Percentiles rank a stretch among this genome's conserved stretches.
Evolutionary conservation across 2,888 invertebrate species (phyloP).

Genomic region (Phytoseiulus persimilis): DNA sequence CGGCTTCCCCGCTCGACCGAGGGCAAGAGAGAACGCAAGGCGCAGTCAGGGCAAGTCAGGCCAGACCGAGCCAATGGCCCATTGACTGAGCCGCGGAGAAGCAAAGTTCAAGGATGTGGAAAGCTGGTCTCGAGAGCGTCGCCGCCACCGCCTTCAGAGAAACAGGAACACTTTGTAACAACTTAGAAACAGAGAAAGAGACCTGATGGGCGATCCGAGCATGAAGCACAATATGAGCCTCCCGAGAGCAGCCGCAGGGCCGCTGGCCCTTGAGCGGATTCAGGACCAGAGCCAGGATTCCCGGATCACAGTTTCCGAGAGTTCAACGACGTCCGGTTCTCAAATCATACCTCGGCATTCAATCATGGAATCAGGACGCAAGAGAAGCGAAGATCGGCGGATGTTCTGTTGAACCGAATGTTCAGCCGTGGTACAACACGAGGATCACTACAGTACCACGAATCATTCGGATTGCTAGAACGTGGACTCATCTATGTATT

Average conservation of each 20-base stretch:
- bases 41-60: background rate
- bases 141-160: background rate
- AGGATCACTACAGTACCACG: no score
- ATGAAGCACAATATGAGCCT: background rate
- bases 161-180: background rate
- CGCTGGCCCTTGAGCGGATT: background rate
- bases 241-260: background rate
- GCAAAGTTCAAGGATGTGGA: conserved; percentile 5
- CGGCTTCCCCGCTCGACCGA: background rate
- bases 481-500: no score
- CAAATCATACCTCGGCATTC: no score
- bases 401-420: no score
- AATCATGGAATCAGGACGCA: no score
- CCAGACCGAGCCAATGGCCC: background rate
- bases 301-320: no score
- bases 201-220: background rate
- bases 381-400: no score
- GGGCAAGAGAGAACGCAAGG: background rate
- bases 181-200: background rate
- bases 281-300: background rate
- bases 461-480: no score
- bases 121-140: background rate
- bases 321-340: no score
- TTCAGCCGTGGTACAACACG: no score
- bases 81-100: background rate